These are phyloP conservation scores for Lasioglossum calceatum DNA, from an alignment of 2,888 invertebrate species.

Conservation along the genomic window DNA sequence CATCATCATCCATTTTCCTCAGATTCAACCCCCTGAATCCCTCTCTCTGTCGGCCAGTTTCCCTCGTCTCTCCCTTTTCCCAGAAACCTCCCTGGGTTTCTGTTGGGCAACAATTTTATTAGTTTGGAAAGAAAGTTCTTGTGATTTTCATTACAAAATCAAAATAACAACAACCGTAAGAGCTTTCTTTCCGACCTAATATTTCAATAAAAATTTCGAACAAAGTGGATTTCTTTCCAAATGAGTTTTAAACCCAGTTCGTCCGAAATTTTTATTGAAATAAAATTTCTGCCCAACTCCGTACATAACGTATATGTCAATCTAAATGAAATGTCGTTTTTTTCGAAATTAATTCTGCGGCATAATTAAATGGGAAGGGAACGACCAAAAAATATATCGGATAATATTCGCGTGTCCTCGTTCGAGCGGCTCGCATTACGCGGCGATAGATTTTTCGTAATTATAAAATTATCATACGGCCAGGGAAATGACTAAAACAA, in stretches of 20 bases:
- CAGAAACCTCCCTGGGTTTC: no score
- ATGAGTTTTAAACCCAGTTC: no score
- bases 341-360: neutral
- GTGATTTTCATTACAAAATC: no score
- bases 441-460: neutral
- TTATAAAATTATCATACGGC: conserved; percentile 10
- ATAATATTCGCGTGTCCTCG: neutral
- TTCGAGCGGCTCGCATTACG: neutral
- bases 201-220: no score
- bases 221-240: no score
- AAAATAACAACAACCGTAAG: no score
- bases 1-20: neutral
- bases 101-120: no score
- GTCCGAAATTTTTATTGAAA: no score
- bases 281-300: no score
- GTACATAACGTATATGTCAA: neutral
- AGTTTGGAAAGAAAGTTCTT: no score
- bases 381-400: neutral
- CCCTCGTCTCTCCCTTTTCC: no score
- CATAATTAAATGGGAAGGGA: neutral
- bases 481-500: neutral
- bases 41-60: neutral
- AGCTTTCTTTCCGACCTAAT: no score
- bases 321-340: neutral
- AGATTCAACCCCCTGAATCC: neutral